Conservation (phyloP, 2,888 invertebrate species). For the Leucophora obtusa region DNA sequence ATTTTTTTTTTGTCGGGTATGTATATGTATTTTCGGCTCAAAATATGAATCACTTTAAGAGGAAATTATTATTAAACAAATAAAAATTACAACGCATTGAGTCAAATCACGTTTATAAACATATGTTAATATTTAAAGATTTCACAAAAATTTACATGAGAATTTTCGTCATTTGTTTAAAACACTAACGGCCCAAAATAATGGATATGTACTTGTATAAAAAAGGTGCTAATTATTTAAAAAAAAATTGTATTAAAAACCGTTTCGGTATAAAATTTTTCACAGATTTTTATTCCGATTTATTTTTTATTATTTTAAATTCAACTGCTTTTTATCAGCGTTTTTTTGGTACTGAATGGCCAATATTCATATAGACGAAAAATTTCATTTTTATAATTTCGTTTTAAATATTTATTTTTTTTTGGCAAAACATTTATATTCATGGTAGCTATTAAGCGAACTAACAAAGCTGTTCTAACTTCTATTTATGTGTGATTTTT, state of each 20-base stretch:
- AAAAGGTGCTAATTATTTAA: constrained; percentile 31
- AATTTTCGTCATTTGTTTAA: neutral
- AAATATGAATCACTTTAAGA: neutral
- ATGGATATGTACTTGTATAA: neutral
- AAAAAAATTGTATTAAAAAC: neutral
- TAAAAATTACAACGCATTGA: neutral
- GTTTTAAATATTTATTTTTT: neutral
- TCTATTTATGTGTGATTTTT: constrained; percentile 13
- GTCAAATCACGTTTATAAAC: no score
- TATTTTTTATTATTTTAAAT: constrained; percentile 14
- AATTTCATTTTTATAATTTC: constrained; percentile 8
- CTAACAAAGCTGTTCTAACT: constrained; percentile 36
- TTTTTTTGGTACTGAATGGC: constrained; percentile 36
- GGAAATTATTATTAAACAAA: neutral
- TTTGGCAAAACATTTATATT: constrained; percentile 19
- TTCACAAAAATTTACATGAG: no score
- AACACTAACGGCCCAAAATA: neutral
- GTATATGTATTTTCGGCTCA: no score
- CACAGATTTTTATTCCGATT: neutral
- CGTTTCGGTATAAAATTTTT: constrained; percentile 40
- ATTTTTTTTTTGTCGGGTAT: no score
- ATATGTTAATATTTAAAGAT: no score
- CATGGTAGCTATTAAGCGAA: constrained; percentile 9
- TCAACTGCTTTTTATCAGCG: constrained; percentile 37
- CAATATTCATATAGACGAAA: constrained; percentile 19